Evolutionary conservation across 2,888 invertebrate genomes (phyloP), one percentile per base, ranked within the genome.

Genomic region (Mythimna albipuncta): DNA sequence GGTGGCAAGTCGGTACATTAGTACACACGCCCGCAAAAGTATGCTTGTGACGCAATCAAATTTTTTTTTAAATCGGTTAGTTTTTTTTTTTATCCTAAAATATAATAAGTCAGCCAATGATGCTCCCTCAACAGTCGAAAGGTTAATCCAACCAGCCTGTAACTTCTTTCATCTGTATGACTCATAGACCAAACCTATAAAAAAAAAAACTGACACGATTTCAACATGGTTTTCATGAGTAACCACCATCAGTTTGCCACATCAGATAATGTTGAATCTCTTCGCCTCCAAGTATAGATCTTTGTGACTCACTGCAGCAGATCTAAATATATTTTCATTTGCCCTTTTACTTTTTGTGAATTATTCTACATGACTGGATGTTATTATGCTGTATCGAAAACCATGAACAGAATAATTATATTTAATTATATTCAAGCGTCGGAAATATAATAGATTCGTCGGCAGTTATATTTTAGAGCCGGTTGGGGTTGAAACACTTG

Each of bases 311-410:
- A 86, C 63, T 57, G 57, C 66, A 67, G 19, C 47, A 32, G 21
- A 64, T 84, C 86, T 86, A 85, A 82, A 84, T 84, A 81, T 85
- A 77, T 76, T 77, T 67, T 59, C 70, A 72, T 61, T 72, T 72
- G 78, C 69, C 72, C 69, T 84, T 77, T 84, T 75, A 77, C 77
- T 74, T 75, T 75, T 85, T 75, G 50, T 47, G 68, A 38, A 78
- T 83, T 75, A 83, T 75, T 78, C 70, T 75, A 75, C 72, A 77
- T 71, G 74, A 70, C 69, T 57, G 57, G 55, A 71, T 82, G 65
- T 72, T 74, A 57, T 13, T 54, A 50, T 26, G 11, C 32, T 54
- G 16, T 35, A 32, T 57, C 13, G 19, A 11, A 55, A 41, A 19
- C 50, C 55, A 19, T 50, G 50, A 66, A 35, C 35, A 61, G 21